A percentile compares a stretch with the other conserved stretches of the same genome.
Evolutionary conservation across 2,888 invertebrate species (phyloP).

Genomic region (Eristalis tenax): DNA sequence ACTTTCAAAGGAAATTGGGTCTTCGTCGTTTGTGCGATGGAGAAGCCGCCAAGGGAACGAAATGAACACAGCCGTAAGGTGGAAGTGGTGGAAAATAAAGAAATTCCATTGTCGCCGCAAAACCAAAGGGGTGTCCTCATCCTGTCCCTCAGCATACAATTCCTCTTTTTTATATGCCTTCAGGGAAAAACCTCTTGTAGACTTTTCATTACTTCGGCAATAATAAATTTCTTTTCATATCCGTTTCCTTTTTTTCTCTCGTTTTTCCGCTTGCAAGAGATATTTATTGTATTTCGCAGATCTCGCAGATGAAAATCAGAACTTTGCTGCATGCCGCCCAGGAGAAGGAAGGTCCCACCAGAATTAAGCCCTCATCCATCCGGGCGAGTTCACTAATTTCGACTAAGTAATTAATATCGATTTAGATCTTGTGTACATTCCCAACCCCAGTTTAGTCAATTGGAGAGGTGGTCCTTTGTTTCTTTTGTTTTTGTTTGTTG

Average conservation of each 20-base stretch:
- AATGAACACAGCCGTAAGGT: conserved; percentile 22
- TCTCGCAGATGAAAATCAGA: not conserved
- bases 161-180: conserved; percentile 28
- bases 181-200: conserved; percentile 27
- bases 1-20: conserved; percentile 35
- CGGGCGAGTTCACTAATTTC: conserved; percentile 11
- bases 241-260: not conserved
- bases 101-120: conserved; percentile 7
- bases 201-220: conserved; percentile 29
- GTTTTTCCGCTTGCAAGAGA: not conserved
- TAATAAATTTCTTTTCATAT: conserved; percentile 34
- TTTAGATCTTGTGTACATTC: conserved; percentile 7
- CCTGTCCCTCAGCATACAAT: conserved; percentile 2
- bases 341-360: not conserved
- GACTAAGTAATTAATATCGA: conserved; percentile 30
- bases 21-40: not conserved
- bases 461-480: conserved; percentile 17
- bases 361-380: conserved; percentile 10
- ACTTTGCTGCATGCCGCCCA: not conserved
- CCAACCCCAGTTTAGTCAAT: conserved; percentile 2
- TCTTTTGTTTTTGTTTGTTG: not conserved
- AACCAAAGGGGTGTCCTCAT: conserved; percentile 34
- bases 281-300: not conserved
- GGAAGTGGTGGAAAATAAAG: not conserved
- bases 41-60: conserved; percentile 11